phyloP scores from a whole-genome alignment of 23 tunicate species.

The Ciona savignyi region DNA sequence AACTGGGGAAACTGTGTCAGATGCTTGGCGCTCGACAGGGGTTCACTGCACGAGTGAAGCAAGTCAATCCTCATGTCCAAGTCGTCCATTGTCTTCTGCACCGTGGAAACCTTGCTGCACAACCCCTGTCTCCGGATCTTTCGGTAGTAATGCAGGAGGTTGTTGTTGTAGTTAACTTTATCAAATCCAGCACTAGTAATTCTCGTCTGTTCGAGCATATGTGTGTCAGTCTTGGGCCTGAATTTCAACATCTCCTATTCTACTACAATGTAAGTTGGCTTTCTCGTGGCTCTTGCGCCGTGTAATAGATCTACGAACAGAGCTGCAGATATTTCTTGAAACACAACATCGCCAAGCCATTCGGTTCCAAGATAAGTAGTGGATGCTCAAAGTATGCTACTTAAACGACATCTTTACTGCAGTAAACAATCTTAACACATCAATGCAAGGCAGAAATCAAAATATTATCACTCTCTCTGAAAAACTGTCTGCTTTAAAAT shows the following conservation, averaged over 20 bases:
- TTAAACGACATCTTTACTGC: too few relatives aligned
- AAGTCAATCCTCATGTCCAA: constrained; percentile 1
- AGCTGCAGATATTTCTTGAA: too few relatives aligned
- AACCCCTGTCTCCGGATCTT: constrained; percentile 27
- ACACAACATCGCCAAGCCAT: too few relatives aligned
- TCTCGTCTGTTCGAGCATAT: constrained; percentile 36
- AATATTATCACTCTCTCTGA: too few relatives aligned
- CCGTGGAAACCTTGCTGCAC: constrained; percentile 18
- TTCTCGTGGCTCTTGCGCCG: too few relatives aligned
- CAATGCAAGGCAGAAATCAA: too few relatives aligned
- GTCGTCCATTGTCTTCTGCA: constrained; percentile 10
- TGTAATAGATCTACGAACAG: too few relatives aligned
- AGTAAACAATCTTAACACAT: too few relatives aligned
- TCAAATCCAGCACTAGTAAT: constrained; percentile 29
- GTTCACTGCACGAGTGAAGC: background rate
- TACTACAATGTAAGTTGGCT: constrained; percentile 43
- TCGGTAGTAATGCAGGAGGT: constrained; percentile 26
- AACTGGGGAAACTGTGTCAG: too few relatives aligned
- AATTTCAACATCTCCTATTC: constrained; percentile 28
- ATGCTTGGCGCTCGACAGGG: background rate
- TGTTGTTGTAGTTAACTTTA: constrained; percentile 37
- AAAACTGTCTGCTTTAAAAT: too few relatives aligned
- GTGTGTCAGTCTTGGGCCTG: constrained; percentile 39
- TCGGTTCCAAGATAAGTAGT: too few relatives aligned
- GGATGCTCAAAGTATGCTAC: too few relatives aligned